phyloP scores from a whole-genome alignment of 2,113 vertebrate species.

The Nothocercus julius region DNA sequence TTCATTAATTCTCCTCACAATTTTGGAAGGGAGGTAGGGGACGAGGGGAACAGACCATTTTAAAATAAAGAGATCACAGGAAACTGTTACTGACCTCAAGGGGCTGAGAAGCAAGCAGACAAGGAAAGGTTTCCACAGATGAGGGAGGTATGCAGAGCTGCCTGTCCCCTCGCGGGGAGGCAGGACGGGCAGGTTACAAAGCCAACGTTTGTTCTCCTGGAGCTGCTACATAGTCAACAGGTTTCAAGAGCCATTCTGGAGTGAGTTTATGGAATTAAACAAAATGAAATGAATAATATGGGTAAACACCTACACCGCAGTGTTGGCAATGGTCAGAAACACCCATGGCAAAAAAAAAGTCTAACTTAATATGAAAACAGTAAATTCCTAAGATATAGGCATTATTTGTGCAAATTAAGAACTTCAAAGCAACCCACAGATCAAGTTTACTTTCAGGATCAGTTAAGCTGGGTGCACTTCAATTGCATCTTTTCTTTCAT shows the following conservation, averaged over 20 bases:
- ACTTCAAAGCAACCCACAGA: neutral
- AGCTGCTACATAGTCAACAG: constrained; percentile 9
- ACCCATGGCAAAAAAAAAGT: neutral
- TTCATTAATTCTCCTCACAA: constrained; percentile 20
- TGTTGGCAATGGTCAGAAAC: neutral
- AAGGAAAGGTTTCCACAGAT: constrained; percentile 60
- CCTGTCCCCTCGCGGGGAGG: neutral
- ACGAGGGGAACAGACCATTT: neutral
- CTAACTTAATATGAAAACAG: neutral
- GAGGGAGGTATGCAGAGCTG: constrained; percentile 54
- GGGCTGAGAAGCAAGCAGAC: constrained; percentile 39
- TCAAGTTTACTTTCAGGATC: constrained; percentile 45
- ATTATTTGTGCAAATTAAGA: constrained; percentile 50
- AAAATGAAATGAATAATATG: constrained; percentile 51
- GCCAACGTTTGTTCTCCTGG: constrained; percentile 21
- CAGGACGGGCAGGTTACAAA: constrained; percentile 14
- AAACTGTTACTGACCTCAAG: constrained; percentile 34
- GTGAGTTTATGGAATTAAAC: constrained; percentile 57
- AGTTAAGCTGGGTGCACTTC: neutral
- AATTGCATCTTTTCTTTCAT: neutral
- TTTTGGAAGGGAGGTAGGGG: neutral
- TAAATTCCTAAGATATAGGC: neutral
- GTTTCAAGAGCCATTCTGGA: constrained; percentile 47
- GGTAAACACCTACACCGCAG: constrained; percentile 19
- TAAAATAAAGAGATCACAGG: constrained; percentile 45